Evolutionary conservation across 2,113 vertebrate genomes (phyloP).

Genomic region (Ia io): DNA sequence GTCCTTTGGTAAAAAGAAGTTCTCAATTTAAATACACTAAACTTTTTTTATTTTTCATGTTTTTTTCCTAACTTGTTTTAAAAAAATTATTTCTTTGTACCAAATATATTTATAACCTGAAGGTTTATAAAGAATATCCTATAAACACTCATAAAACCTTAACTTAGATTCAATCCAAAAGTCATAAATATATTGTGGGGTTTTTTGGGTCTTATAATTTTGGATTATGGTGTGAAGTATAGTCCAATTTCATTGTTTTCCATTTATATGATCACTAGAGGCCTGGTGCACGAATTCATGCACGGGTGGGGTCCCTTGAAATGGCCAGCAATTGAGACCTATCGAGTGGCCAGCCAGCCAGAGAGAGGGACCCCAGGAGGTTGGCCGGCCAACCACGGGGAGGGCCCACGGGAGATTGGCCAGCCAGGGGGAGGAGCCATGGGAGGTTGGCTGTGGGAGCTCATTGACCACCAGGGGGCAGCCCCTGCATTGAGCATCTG

Average conservation of each 20-base stretch:
- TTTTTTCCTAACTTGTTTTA: neutral
- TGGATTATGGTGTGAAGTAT: neutral
- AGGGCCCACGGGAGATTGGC: too few species aligned
- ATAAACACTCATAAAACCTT: neutral
- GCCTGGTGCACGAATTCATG: too few species aligned
- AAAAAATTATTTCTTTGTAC: neutral
- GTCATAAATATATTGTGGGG: neutral
- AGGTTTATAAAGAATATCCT: neutral
- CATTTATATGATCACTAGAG: neutral
- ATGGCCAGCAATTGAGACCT: too few species aligned
- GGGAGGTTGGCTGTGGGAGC: too few species aligned
- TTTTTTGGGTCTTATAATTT: neutral
- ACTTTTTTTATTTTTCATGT: neutral
- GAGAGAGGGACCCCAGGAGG: too few species aligned
- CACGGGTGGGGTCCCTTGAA: too few species aligned
- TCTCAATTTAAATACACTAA: neutral
- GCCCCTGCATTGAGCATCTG: too few species aligned
- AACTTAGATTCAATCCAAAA: conserved; percentile 6
- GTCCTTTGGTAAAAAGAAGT: neutral
- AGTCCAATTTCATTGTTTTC: neutral
- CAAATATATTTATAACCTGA: neutral
- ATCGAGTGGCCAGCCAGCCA: too few species aligned
- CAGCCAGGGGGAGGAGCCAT: too few species aligned
- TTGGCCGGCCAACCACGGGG: too few species aligned
- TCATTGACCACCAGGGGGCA: too few species aligned